Evolutionary conservation across 2,113 vertebrate species (phyloP).

Genomic region (Toxotes chatareus): DNA sequence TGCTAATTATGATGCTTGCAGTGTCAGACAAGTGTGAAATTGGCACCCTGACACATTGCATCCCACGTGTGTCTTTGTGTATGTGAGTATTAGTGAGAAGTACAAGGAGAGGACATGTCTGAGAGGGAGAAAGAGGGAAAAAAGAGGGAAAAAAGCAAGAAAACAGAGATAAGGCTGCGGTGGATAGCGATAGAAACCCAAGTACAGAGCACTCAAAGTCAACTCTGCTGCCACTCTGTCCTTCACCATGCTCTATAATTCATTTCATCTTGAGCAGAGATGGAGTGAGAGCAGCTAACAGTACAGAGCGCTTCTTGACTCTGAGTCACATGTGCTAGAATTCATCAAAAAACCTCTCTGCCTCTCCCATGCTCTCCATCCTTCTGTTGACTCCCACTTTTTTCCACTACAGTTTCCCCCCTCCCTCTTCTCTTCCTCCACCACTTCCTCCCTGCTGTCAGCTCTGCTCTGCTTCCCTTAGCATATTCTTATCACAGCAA

Average conservation of each 20-base stretch:
- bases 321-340: slow-evolving; percentile 12
- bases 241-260: slow-evolving; percentile 49
- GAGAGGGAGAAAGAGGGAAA: neutral
- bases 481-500: slow-evolving; percentile 40
- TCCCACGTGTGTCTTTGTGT: slow-evolving; percentile 3
- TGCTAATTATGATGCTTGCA: neutral
- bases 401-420: neutral
- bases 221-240: slow-evolving; percentile 4
- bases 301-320: slow-evolving; percentile 1
- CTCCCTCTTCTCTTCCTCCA: neutral
- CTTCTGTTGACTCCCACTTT: neutral
- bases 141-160: neutral
- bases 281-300: slow-evolving; percentile 2
- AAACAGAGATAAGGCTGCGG: neutral
- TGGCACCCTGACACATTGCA: neutral
- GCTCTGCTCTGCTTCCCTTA: slow-evolving; percentile 25
- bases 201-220: neutral
- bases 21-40: slow-evolving; percentile 17
- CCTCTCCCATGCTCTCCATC: neutral
- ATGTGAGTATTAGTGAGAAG: neutral
- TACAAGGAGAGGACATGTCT: neutral
- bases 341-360: slow-evolving; percentile 17
- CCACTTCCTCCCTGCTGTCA: slow-evolving; percentile 17
- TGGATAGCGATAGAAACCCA: neutral
- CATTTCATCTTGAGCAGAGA: slow-evolving; percentile 41